phyloP scores from a whole-genome alignment of 2,797 vertebrate genomes.

The Neomorphus geoffroyi region DNA sequence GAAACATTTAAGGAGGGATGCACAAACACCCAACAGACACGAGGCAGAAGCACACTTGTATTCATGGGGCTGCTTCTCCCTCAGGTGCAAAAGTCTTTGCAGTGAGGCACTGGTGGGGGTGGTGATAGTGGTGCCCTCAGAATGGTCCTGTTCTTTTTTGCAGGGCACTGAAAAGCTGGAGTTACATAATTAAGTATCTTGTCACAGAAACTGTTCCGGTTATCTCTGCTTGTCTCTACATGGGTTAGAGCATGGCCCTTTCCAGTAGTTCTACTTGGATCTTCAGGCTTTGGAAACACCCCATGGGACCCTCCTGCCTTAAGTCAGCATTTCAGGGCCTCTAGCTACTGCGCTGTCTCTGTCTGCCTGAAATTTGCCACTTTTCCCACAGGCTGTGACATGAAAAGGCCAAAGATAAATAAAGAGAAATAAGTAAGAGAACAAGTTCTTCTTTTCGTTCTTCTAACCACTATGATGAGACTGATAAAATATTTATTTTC shows the following conservation, averaged over 20 bases:
- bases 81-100: not conserved
- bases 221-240: not conserved
- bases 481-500: not conserved
- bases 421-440: not conserved
- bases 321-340: not conserved
- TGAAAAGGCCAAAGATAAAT: not conserved
- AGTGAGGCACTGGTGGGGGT: not conserved
- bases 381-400: not conserved
- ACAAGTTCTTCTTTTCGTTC: not conserved
- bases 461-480: not conserved
- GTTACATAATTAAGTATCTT: not conserved
- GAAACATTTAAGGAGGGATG: not conserved
- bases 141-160: not conserved
- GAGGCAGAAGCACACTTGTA: not conserved
- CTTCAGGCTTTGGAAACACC: not conserved
- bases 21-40: not conserved
- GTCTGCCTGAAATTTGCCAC: not conserved
- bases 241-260: not conserved
- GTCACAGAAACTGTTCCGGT: not conserved
- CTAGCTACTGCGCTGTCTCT: not conserved
- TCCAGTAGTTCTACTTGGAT: not conserved
- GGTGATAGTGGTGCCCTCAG: not conserved
- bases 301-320: accelerated
- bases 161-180: not conserved
- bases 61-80: not conserved